Evolutionary conservation across 2,113 vertebrate species (phyloP).

Genomic region (Butorides virescens): DNA sequence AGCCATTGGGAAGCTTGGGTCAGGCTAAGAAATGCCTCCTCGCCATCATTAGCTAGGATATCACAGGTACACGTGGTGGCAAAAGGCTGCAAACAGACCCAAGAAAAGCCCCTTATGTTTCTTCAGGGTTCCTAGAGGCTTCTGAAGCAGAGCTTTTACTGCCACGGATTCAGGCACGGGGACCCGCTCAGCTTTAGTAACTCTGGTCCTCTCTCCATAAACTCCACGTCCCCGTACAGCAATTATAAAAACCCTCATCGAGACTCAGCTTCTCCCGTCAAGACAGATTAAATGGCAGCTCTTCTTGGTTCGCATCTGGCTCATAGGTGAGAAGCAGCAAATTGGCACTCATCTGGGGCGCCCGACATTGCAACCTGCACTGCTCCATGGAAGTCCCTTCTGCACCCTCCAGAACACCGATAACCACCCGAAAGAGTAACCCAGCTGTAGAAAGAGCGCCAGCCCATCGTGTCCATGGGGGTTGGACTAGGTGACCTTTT

Average conservation of each 20-base stretch:
- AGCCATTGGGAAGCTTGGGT: not conserved
- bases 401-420: not conserved
- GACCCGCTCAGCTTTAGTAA: not conserved
- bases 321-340: not conserved
- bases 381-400: accelerated
- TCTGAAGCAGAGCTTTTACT: not conserved
- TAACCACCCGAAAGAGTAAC: not conserved
- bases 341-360: not conserved
- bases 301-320: not conserved
- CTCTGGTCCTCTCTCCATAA: not conserved
- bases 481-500: too few species aligned
- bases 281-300: not conserved
- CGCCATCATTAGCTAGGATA: not conserved
- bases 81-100: not conserved
- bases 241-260: not conserved
- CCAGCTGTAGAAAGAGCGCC: not conserved
- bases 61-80: not conserved
- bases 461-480: not conserved
- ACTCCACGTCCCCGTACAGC: accelerated
- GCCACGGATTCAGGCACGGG: not conserved
- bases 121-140: not conserved
- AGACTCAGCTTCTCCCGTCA: not conserved
- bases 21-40: not conserved
- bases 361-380: accelerated
- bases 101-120: not conserved